phyloP scores from a whole-genome alignment of 1,140 invertebrate genomes.

The Lepidurus couesii region DNA sequence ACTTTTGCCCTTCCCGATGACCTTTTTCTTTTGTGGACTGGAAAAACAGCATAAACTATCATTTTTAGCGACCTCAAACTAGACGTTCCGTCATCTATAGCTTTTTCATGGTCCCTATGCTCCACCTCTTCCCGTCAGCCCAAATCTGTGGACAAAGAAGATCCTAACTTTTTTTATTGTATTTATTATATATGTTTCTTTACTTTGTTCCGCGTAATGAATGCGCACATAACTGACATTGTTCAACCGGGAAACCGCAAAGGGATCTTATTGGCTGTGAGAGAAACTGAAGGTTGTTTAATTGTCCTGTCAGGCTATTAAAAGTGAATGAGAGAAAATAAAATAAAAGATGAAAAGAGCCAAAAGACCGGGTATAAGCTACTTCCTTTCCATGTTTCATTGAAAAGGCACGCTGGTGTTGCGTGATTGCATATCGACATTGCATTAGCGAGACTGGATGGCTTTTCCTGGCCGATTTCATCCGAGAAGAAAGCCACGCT shows the following conservation, averaged over 20 bases:
- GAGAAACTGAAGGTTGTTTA: not conserved
- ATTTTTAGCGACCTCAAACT: not conserved
- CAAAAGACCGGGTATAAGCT: not conserved
- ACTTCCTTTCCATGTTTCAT: slow-evolving; percentile 5
- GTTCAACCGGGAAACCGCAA: not conserved
- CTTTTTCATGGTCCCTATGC: not conserved
- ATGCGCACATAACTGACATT: not conserved
- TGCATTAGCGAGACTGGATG: not conserved
- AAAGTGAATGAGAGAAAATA: not conserved
- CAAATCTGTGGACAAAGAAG: not conserved
- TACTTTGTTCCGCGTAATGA: not conserved
- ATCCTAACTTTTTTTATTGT: not conserved
- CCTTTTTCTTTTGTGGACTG: not conserved
- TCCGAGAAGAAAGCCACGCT: not conserved
- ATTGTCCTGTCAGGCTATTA: not conserved
- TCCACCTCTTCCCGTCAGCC: not conserved
- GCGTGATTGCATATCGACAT: slow-evolving; percentile 18
- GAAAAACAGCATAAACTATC: not conserved
- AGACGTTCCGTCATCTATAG: not conserved
- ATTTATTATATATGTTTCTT: not conserved
- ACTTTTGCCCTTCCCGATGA: not conserved
- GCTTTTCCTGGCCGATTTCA: slow-evolving; percentile 21
- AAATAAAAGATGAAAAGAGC: not conserved
- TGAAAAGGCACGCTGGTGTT: slow-evolving; percentile 7
- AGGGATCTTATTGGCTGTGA: not conserved